Evolutionary conservation across 2,797 vertebrate species (phyloP).

Genomic region (Lepus oiostolus): DNA sequence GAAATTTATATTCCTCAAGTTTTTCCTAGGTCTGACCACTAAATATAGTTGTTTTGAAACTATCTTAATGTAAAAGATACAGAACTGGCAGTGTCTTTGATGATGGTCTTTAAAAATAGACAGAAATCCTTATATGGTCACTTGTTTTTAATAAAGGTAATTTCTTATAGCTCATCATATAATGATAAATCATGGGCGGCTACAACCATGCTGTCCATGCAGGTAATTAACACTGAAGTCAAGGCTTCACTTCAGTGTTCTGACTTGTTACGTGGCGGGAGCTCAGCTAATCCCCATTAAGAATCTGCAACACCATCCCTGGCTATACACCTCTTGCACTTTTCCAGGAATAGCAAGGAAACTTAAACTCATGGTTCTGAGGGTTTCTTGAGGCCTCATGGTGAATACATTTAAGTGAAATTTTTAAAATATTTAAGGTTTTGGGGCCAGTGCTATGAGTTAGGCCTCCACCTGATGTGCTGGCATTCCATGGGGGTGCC

Average conservation of each 20-base stretch:
- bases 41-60: conserved; percentile 13
- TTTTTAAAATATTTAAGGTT: background rate
- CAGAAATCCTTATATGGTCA: background rate
- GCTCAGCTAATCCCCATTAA: background rate
- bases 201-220: background rate
- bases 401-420: background rate
- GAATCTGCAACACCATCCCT: background rate
- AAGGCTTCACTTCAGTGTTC: background rate
- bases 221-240: background rate
- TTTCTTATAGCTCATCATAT: conserved; percentile 7
- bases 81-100: background rate
- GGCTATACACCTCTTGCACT: background rate
- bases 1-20: background rate
- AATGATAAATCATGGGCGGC: background rate
- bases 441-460: no score
- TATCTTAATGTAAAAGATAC: background rate
- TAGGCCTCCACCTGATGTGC: no score
- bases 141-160: conserved; percentile 20
- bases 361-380: background rate
- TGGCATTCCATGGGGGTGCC: no score
- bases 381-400: background rate
- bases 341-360: background rate
- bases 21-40: background rate
- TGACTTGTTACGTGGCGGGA: background rate
- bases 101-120: background rate